A percentile compares a stretch with the other conserved stretches of the same genome.
Evolutionary conservation across 2,888 invertebrate species (phyloP).

Genomic region (Drosophila formosana): DNA sequence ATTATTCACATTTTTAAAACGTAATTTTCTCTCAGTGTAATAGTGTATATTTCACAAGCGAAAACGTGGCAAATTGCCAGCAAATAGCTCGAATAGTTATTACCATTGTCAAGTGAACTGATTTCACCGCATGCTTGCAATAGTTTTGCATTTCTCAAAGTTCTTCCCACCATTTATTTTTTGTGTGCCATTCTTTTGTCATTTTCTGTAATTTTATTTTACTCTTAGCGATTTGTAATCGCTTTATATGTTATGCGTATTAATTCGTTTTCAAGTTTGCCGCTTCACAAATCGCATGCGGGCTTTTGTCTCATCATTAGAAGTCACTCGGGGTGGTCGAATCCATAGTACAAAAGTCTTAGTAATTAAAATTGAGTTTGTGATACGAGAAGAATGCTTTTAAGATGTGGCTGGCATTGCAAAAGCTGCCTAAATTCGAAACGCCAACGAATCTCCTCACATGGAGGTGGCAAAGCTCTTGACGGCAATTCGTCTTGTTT

Average conservation of each 20-base stretch:
- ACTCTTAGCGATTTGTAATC: conserved; percentile 32
- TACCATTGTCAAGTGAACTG: conserved; percentile 3
- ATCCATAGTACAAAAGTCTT: conserved; percentile 51
- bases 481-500: conserved; percentile 27
- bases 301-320: conserved; percentile 59
- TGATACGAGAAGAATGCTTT: conserved; percentile 13
- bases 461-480: conserved; percentile 42
- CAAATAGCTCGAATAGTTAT: neutral
- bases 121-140: conserved; percentile 19
- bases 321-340: conserved; percentile 61
- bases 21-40: too few species aligned
- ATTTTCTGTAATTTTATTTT: conserved; percentile 23
- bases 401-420: neutral
- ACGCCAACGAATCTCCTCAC: conserved; percentile 11
- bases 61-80: conserved; percentile 30
- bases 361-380: conserved; percentile 68
- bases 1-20: too few species aligned
- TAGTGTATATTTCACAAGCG: conserved; percentile 4
- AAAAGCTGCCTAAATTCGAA: conserved; percentile 40
- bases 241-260: conserved; percentile 47
- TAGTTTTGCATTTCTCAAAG: neutral
- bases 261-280: conserved; percentile 54
- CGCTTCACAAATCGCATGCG: conserved; percentile 48
- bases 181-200: conserved; percentile 1
- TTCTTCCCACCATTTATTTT: conserved; percentile 15